Evolutionary conservation across 2,797 vertebrate species (phyloP).

Genomic region (Poeciliopsis infans): DNA sequence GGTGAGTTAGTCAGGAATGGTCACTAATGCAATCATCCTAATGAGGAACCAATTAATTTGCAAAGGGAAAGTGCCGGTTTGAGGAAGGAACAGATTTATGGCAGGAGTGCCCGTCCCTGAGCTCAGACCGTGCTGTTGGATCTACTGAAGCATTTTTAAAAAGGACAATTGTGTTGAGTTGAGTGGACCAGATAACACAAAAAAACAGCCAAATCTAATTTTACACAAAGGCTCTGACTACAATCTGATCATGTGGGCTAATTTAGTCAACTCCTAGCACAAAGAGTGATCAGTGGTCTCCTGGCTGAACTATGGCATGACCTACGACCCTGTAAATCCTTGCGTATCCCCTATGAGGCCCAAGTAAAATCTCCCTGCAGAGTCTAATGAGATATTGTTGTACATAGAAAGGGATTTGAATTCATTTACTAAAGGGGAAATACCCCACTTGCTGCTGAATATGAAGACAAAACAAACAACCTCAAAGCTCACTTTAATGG

Average conservation of each 20-base stretch:
- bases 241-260: slow-evolving; percentile 73
- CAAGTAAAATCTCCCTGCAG: slow-evolving; percentile 39
- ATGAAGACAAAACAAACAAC: background rate
- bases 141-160: slow-evolving; percentile 17
- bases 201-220: slow-evolving; percentile 57
- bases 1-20: slow-evolving; percentile 66
- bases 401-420: background rate
- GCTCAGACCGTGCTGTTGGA: slow-evolving; percentile 12
- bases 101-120: slow-evolving; percentile 24
- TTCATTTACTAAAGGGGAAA: slow-evolving; percentile 12
- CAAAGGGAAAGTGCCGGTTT: slow-evolving; percentile 32
- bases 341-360: slow-evolving; percentile 28
- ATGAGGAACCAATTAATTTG: slow-evolving; percentile 71
- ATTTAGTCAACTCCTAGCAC: slow-evolving; percentile 65
- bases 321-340: slow-evolving; percentile 59
- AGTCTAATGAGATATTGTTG: slow-evolving; percentile 12
- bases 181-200: slow-evolving; percentile 42
- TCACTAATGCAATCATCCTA: slow-evolving; percentile 76
- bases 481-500: background rate
- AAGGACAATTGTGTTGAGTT: slow-evolving; percentile 31
- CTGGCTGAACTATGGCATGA: slow-evolving; percentile 69
- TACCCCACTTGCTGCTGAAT: background rate
- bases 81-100: slow-evolving; percentile 19
- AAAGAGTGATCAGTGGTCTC: slow-evolving; percentile 69
- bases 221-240: slow-evolving; percentile 62